phyloP scores from a whole-genome alignment of 1,140 invertebrate genomes.

The Drosophila subpulchrella region DNA sequence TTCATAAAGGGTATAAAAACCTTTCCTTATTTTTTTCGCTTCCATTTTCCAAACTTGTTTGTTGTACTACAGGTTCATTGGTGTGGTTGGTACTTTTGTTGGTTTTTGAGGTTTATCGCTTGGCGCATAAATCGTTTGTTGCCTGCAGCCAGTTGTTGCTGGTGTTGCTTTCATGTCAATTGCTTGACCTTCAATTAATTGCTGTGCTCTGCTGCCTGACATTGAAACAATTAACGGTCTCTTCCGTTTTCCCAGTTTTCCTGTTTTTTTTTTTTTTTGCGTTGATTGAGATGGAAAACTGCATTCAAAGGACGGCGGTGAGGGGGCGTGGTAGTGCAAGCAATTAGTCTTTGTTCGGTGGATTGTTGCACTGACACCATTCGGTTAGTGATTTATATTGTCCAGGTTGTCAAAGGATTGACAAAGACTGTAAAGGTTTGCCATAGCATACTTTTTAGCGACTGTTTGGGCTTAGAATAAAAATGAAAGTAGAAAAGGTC shows the following conservation, averaged over 20 bases:
- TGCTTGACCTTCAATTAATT: conserved; percentile 75
- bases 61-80: conserved; percentile 15
- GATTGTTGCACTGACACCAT: conserved; percentile 47
- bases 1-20: conserved; percentile 12
- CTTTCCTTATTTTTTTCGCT: not conserved
- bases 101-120: conserved; percentile 54
- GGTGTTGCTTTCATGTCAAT: conserved; percentile 54
- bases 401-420: conserved; percentile 28
- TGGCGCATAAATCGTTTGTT: conserved; percentile 56
- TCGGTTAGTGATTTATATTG: conserved; percentile 49
- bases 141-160: conserved; percentile 22
- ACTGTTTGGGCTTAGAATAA: not conserved
- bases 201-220: conserved; percentile 49
- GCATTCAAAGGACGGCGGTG: conserved; percentile 10
- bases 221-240: conserved; percentile 68
- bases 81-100: conserved; percentile 15
- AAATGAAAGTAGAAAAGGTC: not conserved
- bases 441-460: conserved; percentile 32
- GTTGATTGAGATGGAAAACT: conserved; percentile 46
- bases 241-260: conserved; percentile 9
- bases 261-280: conserved; percentile 4
- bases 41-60: conserved; percentile 10
- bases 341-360: conserved; percentile 51
- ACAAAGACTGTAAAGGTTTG: conserved; percentile 25
- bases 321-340: conserved; percentile 17